Evolutionary conservation across 2,797 vertebrate species (phyloP).

Genomic region (Hafferia zeledoni): DNA sequence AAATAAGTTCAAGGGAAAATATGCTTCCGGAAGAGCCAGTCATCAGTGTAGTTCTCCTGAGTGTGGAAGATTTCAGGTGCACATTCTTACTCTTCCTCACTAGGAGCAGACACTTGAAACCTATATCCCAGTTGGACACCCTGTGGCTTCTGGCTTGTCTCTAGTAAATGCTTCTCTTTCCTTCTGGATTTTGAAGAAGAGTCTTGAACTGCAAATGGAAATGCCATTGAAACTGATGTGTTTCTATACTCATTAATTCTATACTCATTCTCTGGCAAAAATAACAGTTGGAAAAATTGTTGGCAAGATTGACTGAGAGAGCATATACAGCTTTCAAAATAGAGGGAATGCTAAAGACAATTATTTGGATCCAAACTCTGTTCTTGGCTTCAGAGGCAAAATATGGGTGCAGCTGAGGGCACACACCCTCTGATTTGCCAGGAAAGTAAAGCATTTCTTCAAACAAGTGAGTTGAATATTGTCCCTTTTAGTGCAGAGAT

Average conservation of each 20-base stretch:
- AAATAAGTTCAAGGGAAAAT: neutral
- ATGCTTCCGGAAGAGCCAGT: neutral
- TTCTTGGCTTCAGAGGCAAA: neutral
- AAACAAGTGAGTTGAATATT: constrained; percentile 12
- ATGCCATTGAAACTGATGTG: neutral
- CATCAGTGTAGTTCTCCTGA: neutral
- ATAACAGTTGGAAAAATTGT: neutral
- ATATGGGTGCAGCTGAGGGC: neutral
- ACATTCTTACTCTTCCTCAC: neutral
- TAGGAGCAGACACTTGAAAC: neutral
- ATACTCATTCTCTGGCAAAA: constrained; percentile 11
- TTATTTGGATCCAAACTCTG: neutral
- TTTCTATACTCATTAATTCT: constrained; percentile 32
- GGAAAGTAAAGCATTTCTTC: neutral
- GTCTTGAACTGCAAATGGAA: neutral
- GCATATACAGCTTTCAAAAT: neutral
- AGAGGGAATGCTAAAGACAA: neutral
- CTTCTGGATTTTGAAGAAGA: neutral
- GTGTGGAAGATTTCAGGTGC: neutral
- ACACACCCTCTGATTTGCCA: neutral
- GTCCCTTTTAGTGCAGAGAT: neutral
- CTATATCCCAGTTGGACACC: neutral
- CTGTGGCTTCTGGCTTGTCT: neutral
- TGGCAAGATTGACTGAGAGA: neutral
- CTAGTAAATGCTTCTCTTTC: neutral